Base-by-base conservation (phyloP, 2,113 vertebrate genomes). In the Toxotes chatareus region DNA sequence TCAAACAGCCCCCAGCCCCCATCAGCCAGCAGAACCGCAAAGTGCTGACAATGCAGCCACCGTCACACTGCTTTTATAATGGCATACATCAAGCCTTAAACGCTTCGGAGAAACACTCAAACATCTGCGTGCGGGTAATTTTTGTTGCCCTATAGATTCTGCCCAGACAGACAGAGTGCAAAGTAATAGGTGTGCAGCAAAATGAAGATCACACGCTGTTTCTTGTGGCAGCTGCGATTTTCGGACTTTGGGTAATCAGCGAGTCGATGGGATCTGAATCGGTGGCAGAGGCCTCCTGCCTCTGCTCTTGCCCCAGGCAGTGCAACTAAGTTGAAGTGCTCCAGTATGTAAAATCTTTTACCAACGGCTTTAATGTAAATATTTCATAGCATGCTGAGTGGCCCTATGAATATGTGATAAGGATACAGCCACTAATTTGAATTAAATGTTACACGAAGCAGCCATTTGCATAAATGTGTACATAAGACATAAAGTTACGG, bases 11-110 rank as follows among this genome's bases (percentile, higher is more conserved):
- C 88, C 67, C 73, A 46, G 63, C 60, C 89, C 62, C 81, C 82
- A 66, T 83, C 87, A 86, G 71, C 84, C 87, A 7, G 77, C 27
- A 9, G 86, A 71, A 66, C 81, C 56, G 73, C 84, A 82, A 86
- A 92, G 61, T 89, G 92, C 93, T 93, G 92, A 94, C 92, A 68
- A 73, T 69, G 92, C 92, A 92, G 75, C 85, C 8, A 62, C 89
- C 82, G 79, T 92, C 92, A 85, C 84, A 73, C 72, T 64, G 84
- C 87, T 90, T 93, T 93, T 92, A 92, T 88, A 93, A 93, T 91
- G 21, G 86, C 90, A 93, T 93, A 88, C 92, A 93, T 94, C 92
- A 94, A 83, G 88, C 83, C 88, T 90, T 93, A 93, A 93, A 93
- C 38, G 85, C 91, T 90, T 84, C 44, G 23, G 77, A 91, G 93